Evolutionary conservation across 2,888 invertebrate species (phyloP).

Genomic region (Lycaena phlaeas): DNA sequence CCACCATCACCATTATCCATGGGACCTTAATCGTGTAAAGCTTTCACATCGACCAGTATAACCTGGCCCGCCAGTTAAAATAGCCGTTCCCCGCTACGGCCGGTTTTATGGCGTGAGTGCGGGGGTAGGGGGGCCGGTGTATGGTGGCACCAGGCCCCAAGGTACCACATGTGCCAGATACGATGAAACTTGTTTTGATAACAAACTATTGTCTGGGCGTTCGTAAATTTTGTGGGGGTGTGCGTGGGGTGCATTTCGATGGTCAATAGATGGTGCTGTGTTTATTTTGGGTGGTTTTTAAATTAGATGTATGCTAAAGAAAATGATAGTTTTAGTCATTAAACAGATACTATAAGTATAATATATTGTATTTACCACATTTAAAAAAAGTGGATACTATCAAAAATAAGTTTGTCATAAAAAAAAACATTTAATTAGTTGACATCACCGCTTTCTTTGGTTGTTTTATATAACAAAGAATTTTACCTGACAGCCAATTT

Average conservation of each 20-base stretch:
- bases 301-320: too few species aligned
- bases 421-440: too few species aligned
- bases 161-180: constrained; percentile 68
- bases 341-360: too few species aligned
- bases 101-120: constrained; percentile 47
- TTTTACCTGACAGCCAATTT: too few species aligned
- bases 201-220: constrained; percentile 59
- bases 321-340: too few species aligned
- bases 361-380: too few species aligned
- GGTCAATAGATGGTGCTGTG: too few species aligned
- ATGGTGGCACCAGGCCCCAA: constrained; percentile 58
- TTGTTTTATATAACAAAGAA: too few species aligned
- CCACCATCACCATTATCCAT: constrained; percentile 61
- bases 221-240: constrained; percentile 12
- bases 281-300: too few species aligned
- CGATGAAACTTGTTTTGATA: constrained; percentile 66
- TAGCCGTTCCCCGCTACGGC: constrained; percentile 49
- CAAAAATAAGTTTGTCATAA: too few species aligned
- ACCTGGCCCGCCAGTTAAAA: constrained; percentile 43
- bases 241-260: constrained; percentile 14
- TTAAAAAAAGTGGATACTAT: too few species aligned
- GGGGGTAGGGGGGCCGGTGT: constrained; percentile 42
- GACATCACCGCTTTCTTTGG: too few species aligned
- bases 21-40: constrained; percentile 59
- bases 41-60: constrained; percentile 41